Base-by-base conservation (phyloP, 1,140 invertebrate species). In the Anastrepha ludens region DNA sequence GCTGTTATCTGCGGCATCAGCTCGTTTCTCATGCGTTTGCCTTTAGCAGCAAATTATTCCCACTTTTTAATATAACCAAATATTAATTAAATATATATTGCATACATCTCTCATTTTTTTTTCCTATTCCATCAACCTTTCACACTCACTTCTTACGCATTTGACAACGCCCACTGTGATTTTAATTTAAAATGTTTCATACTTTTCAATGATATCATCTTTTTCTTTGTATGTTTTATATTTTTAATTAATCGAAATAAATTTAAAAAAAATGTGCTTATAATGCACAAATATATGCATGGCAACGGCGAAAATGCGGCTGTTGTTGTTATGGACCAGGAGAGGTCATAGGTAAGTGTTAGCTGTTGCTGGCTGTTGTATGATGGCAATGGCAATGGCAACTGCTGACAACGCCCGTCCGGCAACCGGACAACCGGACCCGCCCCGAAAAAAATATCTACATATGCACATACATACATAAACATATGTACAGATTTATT, bases 241-340 rank as follows among this genome's bases (percentile, higher is more conserved):
- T 81, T 55, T 81, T 81, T 81, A 81, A 81, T 81, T 81, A 81
- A 81, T 55, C 74, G 74, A 81, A 81, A 81, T 58, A 81, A 55
- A 55, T 81, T 50, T 47, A 47, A 74, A 74, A 74, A 74, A 74
- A 47, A 44, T 47, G 3, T 74, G 70, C 70, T 74, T 47, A 74
- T 74, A 47, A 55, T 55, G 74, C 47, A 29, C 17, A 55, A 55
- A 81, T 55, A 81, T 81, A 55, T 81, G 47, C 74, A 81, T 81
- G 13, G 74, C 74, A 81, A 81, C 74, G 74, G 74, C 74, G n/a
- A 20, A 55, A 81, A 9, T 41, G 44, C 8, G n/a, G n/a, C 44
- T 41, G 60, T 13, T 62, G 60, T n/a, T n/a, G 67, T 44, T 55
- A 8, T 15, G 47, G 7, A 50, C 50, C 50, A 55, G 7, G 50